Evolutionary conservation across 37 sponge, comb jelly and placozoan genomes (phyloP).

Genomic region (Ianthella basta): DNA sequence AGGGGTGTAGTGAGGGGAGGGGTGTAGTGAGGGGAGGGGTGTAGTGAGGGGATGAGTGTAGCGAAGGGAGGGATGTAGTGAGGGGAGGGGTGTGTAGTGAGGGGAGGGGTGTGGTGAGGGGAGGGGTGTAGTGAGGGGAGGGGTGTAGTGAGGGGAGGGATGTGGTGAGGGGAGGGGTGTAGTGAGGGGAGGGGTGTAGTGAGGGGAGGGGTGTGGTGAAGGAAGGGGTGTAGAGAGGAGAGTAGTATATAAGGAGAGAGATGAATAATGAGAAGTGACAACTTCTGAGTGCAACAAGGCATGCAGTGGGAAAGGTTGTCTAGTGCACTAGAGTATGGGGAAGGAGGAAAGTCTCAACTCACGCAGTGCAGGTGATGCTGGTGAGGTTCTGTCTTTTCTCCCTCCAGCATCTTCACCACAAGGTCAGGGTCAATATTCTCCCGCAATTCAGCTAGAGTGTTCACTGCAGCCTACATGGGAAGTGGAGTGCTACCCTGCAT

Average conservation of each 20-base stretch:
- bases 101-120: too few species aligned
- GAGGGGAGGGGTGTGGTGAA: not conserved
- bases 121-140: too few species aligned
- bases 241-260: too few species aligned
- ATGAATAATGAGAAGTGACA: too few species aligned
- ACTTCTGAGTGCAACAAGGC: too few species aligned
- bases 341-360: too few species aligned
- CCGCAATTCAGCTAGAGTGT: not conserved
- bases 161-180: not conserved
- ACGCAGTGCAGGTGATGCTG: slow-evolving; percentile 4
- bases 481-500: not conserved
- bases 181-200: too few species aligned
- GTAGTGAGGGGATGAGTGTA: not conserved
- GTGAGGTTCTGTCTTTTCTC: not conserved
- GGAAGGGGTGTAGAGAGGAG: too few species aligned
- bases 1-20: not conserved
- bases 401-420: slow-evolving; percentile 7
- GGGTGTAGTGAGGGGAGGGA: too few species aligned
- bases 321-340: too few species aligned
- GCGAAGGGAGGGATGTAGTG: not conserved
- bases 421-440: not conserved
- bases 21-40: not conserved
- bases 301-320: too few species aligned
- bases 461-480: not conserved
- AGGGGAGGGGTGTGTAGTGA: too few species aligned